phyloP scores from a whole-genome alignment of 1,140 invertebrate species.

The Parasteatoda tepidariorum region DNA sequence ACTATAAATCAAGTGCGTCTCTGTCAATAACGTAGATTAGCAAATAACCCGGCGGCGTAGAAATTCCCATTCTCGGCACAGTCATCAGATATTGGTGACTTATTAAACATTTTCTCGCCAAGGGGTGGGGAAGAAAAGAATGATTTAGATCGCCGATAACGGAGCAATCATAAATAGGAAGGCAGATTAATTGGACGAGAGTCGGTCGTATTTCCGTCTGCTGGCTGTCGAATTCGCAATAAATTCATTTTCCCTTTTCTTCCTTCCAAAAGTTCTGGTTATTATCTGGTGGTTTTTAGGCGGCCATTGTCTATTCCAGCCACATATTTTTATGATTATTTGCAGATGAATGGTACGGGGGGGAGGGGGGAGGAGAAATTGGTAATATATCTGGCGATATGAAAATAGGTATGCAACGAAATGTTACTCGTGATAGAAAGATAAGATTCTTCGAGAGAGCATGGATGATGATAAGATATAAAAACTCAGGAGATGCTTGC shows the following conservation, averaged over 20 bases:
- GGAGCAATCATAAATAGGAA: constrained; percentile 45
- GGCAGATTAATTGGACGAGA: constrained; percentile 46
- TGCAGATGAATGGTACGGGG: neutral
- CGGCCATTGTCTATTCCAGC: constrained; percentile 7
- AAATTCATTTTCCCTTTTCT: constrained; percentile 52
- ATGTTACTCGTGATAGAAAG: neutral
- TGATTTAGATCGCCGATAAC: constrained; percentile 52
- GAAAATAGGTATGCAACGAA: too few species aligned
- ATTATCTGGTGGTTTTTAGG: constrained; percentile 40
- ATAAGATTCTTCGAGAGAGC: neutral
- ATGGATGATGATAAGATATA: neutral
- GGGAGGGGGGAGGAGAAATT: neutral
- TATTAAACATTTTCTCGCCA: constrained; percentile 27
- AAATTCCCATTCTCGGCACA: constrained; percentile 44
- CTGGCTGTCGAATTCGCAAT: constrained; percentile 47
- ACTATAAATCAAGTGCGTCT: constrained; percentile 26
- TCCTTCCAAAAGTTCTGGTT: constrained; percentile 14
- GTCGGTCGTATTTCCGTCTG: constrained; percentile 55
- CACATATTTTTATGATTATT: constrained; percentile 7
- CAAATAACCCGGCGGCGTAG: neutral
- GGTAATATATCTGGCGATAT: neutral
- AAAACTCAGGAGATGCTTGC: neutral
- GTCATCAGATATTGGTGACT: constrained; percentile 55
- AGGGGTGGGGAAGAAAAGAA: neutral
- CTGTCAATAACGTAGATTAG: constrained; percentile 55